Evolutionary conservation across 2,113 vertebrate genomes (phyloP).

Genomic region (Rhodinocichla rosea): DNA sequence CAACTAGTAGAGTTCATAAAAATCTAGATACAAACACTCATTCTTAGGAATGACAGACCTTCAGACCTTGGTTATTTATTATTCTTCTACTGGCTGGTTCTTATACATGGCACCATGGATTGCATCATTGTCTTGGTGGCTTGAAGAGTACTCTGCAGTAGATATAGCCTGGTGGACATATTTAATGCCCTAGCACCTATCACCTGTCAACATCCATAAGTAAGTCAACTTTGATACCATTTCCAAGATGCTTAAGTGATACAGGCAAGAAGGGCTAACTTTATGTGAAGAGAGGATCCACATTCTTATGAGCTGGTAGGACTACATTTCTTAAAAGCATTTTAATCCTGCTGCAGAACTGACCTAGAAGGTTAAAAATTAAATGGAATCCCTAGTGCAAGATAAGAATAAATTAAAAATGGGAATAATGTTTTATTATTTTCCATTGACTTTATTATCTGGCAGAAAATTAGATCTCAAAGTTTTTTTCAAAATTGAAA

Average conservation of each 20-base stretch:
- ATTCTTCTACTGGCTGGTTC: background rate
- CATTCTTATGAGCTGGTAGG: background rate
- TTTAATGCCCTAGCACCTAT: background rate
- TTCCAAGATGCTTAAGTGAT: background rate
- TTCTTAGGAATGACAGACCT: background rate
- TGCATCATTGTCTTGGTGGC: background rate
- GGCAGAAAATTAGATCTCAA: background rate
- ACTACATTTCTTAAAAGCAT: background rate
- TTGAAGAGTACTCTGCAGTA: background rate
- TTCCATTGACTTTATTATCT: background rate
- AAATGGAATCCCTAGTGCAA: background rate
- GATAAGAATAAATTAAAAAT: background rate
- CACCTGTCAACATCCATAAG: background rate
- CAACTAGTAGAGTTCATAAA: slow-evolving; percentile 5
- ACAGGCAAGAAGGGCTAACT: background rate
- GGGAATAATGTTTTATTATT: background rate
- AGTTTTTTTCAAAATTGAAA: background rate
- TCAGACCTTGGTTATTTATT: background rate
- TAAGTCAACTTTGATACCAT: background rate
- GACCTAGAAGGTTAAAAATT: background rate
- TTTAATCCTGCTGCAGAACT: background rate
- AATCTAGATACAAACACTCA: background rate
- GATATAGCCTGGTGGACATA: background rate
- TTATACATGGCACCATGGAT: background rate
- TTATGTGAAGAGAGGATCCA: background rate